Evolutionary conservation across 2,888 invertebrate species (phyloP).

Genomic region (Sesamia inferens): DNA sequence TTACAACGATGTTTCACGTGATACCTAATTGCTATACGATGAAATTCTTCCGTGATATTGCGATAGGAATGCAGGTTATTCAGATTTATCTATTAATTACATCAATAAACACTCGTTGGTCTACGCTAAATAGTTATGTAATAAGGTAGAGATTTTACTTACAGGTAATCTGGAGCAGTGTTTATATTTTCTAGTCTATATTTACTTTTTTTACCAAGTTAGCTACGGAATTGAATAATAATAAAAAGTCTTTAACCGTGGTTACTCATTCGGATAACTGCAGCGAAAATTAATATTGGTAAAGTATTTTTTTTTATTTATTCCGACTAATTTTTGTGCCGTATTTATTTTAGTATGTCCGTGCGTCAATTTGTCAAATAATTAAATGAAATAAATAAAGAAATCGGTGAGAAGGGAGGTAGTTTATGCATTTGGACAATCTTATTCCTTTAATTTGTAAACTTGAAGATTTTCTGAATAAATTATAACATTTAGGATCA

Average conservation of each 20-base stretch:
- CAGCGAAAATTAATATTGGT: constrained; percentile 10
- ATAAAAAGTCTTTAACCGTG: constrained; percentile 11
- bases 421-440: too few species aligned
- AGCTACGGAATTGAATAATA: constrained; percentile 14
- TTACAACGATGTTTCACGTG: constrained; percentile 38
- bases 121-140: constrained; percentile 41
- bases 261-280: constrained; percentile 23
- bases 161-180: constrained; percentile 34
- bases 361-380: neutral
- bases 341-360: neutral
- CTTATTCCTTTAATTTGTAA: too few species aligned
- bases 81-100: constrained; percentile 48
- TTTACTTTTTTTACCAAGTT: constrained; percentile 23
- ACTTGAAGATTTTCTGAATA: too few species aligned
- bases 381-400: too few species aligned
- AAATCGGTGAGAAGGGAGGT: too few species aligned
- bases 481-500: too few species aligned
- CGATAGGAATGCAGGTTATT: constrained; percentile 43
- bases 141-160: constrained; percentile 48
- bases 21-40: constrained; percentile 38
- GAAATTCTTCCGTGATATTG: constrained; percentile 54
- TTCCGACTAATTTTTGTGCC: neutral
- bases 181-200: constrained; percentile 16
- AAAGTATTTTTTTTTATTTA: neutral
- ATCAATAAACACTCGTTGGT: constrained; percentile 33